These are phyloP conservation scores for Oikopleura dioica DNA, from an alignment of 23 tunicate species.

Conservation along the genomic window DNA sequence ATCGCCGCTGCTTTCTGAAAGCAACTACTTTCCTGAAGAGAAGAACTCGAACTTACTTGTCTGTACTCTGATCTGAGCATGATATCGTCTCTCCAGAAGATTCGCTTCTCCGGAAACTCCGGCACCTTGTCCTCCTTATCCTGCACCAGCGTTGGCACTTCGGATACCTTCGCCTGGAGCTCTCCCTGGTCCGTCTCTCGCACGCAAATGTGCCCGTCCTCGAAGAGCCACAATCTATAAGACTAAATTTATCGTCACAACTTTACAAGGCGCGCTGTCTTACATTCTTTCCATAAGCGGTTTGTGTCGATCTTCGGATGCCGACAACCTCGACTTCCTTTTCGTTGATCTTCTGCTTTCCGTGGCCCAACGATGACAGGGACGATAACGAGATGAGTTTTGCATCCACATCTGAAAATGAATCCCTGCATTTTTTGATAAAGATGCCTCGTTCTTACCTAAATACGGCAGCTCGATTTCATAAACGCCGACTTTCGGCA, in stretches of 20 bases:
- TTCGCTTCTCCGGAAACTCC: neutral
- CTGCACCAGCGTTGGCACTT: neutral
- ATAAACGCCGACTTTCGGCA: slow-evolving; percentile 7
- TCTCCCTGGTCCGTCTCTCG: neutral
- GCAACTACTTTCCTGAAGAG: too few species aligned
- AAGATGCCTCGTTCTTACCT: too few species aligned
- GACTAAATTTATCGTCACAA: neutral
- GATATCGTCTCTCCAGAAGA: neutral
- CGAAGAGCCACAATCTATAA: neutral
- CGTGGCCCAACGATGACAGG: neutral
- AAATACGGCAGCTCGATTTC: slow-evolving; percentile 6
- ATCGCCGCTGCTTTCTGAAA: neutral
- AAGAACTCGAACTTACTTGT: too few species aligned
- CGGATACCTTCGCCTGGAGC: neutral
- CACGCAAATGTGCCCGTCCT: neutral
- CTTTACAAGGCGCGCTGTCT: neutral
- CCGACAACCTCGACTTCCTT: too few species aligned
- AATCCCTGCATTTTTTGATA: too few species aligned
- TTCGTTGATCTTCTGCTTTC: too few species aligned
- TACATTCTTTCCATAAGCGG: neutral
- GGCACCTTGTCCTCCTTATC: neutral
- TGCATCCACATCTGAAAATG: slow-evolving; percentile 1
- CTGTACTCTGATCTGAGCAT: neutral
- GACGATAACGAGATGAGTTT: neutral
- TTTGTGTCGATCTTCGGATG: neutral